phyloP scores from a whole-genome alignment of 2,113 vertebrate species.

The Taurulus bubalis region DNA sequence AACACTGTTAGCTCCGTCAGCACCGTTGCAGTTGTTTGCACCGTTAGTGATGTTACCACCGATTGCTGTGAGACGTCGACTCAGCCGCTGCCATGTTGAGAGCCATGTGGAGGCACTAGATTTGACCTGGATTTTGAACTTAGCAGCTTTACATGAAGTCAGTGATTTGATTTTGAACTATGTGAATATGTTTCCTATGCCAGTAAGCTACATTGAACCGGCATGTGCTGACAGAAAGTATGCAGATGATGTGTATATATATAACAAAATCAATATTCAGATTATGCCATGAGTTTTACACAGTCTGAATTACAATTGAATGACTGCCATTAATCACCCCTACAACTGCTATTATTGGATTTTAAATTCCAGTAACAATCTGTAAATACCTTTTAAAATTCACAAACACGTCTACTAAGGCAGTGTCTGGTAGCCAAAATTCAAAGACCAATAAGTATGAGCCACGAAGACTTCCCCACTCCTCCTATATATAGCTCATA shows the following conservation, averaged over 20 bases:
- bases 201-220: background rate
- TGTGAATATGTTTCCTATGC: conserved; percentile 1
- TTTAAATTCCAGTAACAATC: conserved; percentile 20
- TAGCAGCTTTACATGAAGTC: background rate
- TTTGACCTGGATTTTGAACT: background rate
- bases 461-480: conserved; percentile 56
- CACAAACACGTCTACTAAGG: conserved; percentile 37
- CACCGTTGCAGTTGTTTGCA: too few relatives aligned
- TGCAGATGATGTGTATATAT: conserved; percentile 7
- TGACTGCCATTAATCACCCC: conserved; percentile 3
- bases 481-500: conserved; percentile 62
- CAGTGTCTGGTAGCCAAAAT: conserved; percentile 23
- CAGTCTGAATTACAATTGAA: conserved; percentile 9
- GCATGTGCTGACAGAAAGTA: conserved; percentile 14
- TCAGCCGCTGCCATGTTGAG: too few relatives aligned
- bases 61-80: too few relatives aligned
- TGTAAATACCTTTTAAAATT: conserved; percentile 35
- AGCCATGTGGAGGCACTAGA: too few relatives aligned
- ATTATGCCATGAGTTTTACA: conserved; percentile 17
- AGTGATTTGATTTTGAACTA: background rate
- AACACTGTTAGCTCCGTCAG: too few relatives aligned
- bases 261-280: conserved; percentile 24
- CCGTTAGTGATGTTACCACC: too few relatives aligned
- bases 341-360: conserved; percentile 10
- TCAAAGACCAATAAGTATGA: conserved; percentile 50